Base-by-base conservation (phyloP, 2,888 invertebrate genomes). In the Argynnis bischoffii region DNA sequence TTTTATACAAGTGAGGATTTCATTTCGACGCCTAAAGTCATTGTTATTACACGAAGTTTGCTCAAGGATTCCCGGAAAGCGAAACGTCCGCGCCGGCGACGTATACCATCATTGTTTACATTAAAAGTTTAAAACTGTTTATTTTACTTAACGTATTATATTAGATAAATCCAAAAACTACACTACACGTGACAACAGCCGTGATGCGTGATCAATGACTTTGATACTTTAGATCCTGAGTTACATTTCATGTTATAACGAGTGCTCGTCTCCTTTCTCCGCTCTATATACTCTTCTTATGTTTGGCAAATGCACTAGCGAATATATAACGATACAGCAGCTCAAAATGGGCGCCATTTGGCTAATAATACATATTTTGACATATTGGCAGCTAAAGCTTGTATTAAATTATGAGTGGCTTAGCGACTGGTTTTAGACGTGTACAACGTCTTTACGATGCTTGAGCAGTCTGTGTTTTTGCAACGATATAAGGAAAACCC, bases 381-480 rank as follows among this genome's bases (percentile, higher is more conserved):
- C 64, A 55, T 64, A 69, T 64, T 64, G 69, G 69, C 69, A 69
- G 61, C 64, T 67, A 56, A 61, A 61, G 51, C 50, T 48, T 63
- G 66, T 69, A 63, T 59, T 60, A 54, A 66, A 64, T 64, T 64
- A 71, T 69, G 41, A 61, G 63, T 41, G 47, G 55, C 56, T 55
- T 53, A 31, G 46, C 65, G 56, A 64, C 56, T 55, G 55, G 54
- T 26, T n/a, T n/a, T n/a, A n/a, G 51, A 26, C 51, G 11, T 2
- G 35, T 41, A 35, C 26, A 3, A 18, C 35, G 11, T 1, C 35
- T 8, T 11, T 11, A 41, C 35, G 35, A 8, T 2, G 11, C 11
- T 41, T 41, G 35, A 11, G 35, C 35, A 41, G 11, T 11, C 11
- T 41, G 35, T 1, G 11, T 11, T 41, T 41, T 11, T 41, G 35